phyloP scores from a whole-genome alignment of 92 coral and sea anemone genomes.

The Bergia puertoricense region DNA sequence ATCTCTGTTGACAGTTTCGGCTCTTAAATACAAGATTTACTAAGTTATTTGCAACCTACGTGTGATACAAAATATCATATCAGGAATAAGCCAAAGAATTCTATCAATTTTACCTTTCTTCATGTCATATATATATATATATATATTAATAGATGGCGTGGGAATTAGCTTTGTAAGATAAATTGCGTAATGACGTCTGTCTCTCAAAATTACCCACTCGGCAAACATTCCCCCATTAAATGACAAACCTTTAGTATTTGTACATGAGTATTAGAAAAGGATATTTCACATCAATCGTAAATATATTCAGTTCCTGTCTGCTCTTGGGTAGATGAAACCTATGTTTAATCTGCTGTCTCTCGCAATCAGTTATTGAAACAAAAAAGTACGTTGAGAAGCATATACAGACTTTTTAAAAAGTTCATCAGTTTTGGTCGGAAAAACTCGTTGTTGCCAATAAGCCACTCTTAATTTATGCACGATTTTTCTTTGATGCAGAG shows the following conservation, averaged over 20 bases:
- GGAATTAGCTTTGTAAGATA: not conserved
- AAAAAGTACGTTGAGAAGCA: not conserved
- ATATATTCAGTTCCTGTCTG: not conserved
- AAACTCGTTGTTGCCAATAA: not conserved
- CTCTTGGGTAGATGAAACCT: not conserved
- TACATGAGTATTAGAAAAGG: not conserved
- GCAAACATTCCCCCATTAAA: slow-evolving; percentile 32
- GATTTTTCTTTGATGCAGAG: slow-evolving; percentile 5
- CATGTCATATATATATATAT: not conserved
- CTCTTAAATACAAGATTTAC: not conserved
- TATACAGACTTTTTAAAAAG: not conserved
- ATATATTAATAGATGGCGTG: slow-evolving; percentile 7
- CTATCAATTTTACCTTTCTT: not conserved
- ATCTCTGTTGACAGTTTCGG: not conserved
- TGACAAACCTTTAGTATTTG: slow-evolving; percentile 9
- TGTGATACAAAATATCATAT: not conserved
- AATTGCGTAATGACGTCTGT: slow-evolving; percentile 35
- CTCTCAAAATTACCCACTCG: slow-evolving; percentile 20
- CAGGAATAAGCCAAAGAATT: not conserved
- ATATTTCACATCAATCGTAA: slow-evolving; percentile 1
- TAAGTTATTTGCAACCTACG: not conserved
- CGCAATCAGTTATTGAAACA: not conserved
- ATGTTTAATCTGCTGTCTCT: not conserved
- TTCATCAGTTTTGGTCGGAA: not conserved
- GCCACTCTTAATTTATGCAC: not conserved